These are phyloP conservation scores for Trachythela sp. DNA, from an alignment of 64 coral and sea anemone species.

Conservation along the genomic window DNA sequence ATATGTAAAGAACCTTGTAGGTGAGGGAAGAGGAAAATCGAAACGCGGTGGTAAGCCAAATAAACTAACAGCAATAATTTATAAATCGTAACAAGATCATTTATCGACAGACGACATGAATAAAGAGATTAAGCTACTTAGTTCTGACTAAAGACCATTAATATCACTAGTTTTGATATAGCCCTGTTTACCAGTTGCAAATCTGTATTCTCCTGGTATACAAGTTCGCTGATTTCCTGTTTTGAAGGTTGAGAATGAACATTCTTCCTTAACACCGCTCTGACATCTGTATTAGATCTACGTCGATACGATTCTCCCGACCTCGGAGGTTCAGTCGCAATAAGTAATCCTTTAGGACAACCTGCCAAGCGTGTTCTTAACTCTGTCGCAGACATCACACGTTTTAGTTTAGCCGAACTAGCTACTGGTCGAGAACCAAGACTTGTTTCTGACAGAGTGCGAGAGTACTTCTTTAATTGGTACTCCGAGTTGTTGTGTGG, in stretches of 20 bases:
- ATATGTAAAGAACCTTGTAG: too few relatives aligned
- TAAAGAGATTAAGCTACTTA: too few relatives aligned
- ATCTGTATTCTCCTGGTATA: too few relatives aligned
- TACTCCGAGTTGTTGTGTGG: background rate
- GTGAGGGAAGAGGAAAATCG: too few relatives aligned
- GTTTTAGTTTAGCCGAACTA: background rate
- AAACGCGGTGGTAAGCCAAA: too few relatives aligned
- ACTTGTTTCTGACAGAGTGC: background rate
- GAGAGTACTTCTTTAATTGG: background rate
- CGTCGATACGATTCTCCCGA: background rate
- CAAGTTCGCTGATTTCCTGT: too few relatives aligned
- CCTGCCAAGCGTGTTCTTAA: background rate
- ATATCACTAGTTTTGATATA: too few relatives aligned
- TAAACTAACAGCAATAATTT: too few relatives aligned
- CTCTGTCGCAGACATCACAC: background rate
- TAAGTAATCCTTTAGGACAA: constrained; percentile 9
- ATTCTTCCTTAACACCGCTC: background rate
- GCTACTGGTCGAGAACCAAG: background rate
- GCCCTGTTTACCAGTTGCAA: too few relatives aligned
- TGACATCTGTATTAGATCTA: background rate
- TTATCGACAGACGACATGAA: too few relatives aligned
- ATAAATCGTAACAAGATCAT: too few relatives aligned
- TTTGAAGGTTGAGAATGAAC: background rate
- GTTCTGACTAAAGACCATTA: too few relatives aligned
- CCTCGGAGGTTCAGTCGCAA: background rate